Evolutionary conservation across 2,888 invertebrate species (phyloP).

Genomic region (Didymodactylos carnosus): DNA sequence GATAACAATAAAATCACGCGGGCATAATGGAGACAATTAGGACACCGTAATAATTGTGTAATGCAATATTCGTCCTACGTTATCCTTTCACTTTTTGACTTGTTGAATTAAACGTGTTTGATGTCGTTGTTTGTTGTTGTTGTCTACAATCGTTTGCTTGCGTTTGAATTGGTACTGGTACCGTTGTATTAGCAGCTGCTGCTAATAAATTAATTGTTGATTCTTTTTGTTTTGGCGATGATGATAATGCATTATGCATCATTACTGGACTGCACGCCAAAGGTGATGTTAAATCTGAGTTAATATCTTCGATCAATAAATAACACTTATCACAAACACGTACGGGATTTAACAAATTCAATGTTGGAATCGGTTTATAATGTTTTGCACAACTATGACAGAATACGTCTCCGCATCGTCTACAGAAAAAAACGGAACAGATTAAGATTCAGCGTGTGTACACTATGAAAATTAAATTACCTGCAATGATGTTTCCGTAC

Average conservation of each 20-base stretch:
- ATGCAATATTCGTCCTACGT: not conserved
- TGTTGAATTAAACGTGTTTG: not conserved
- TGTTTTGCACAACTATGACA: slow-evolving; percentile 6
- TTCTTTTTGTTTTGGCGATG: no score
- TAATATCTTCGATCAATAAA: not conserved
- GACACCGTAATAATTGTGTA: not conserved
- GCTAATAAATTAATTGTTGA: not conserved
- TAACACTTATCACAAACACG: slow-evolving; percentile 2
- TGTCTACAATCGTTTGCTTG: no score
- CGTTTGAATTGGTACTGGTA: not conserved
- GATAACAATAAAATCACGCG: not conserved
- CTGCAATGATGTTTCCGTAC: slow-evolving; percentile 6
- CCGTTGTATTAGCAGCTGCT: not conserved
- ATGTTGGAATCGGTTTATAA: not conserved
- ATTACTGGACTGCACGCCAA: no score
- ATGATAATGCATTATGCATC: no score
- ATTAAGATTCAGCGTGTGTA: not conserved
- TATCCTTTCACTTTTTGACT: not conserved
- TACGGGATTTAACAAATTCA: not conserved
- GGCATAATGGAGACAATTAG: not conserved
- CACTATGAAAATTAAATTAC: not conserved
- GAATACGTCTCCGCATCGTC: slow-evolving; percentile 5
- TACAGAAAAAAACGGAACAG: not conserved
- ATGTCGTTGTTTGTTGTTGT: not conserved
- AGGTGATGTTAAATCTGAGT: no score